A percentile compares a stretch with the other conserved stretches of the same genome.
Evolutionary conservation across 1,140 invertebrate species (phyloP).

Genomic region (Trichonephila clavipes): DNA sequence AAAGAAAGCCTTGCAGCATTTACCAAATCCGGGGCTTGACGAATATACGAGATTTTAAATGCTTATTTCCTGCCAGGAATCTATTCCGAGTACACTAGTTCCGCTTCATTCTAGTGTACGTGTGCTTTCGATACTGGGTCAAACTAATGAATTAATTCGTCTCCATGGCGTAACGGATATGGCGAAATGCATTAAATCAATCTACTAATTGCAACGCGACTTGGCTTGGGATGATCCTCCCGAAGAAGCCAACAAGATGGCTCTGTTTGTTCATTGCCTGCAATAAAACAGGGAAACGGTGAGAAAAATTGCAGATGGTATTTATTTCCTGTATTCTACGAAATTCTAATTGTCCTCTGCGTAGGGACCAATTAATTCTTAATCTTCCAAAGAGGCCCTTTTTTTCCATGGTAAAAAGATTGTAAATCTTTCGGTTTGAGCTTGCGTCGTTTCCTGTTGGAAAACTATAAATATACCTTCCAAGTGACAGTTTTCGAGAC

Average conservation of each 20-base stretch:
- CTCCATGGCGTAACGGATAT: conserved; percentile 45
- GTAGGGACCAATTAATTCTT: conserved; percentile 52
- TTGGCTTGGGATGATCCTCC: not conserved
- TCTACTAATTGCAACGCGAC: conserved; percentile 34
- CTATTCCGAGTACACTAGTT: conserved; percentile 33
- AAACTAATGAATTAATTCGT: conserved; percentile 69
- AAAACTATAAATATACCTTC: conserved; percentile 50
- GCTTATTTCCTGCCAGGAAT: conserved; percentile 46
- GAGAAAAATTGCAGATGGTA: conserved; percentile 36
- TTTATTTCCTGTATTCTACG: conserved; percentile 68
- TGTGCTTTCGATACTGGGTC: conserved; percentile 45
- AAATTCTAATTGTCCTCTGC: conserved; percentile 64
- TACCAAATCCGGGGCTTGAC: not conserved
- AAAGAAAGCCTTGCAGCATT: not conserved
- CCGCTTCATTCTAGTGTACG: conserved; percentile 14
- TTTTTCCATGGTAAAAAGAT: conserved; percentile 41
- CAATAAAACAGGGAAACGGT: conserved; percentile 48
- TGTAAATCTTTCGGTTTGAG: conserved; percentile 49
- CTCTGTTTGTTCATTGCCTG: not conserved
- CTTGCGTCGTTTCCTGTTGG: conserved; percentile 61
- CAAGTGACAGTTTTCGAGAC: conserved; percentile 12
- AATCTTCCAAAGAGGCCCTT: conserved; percentile 11
- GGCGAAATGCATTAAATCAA: conserved; percentile 68
- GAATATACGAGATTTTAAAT: conserved; percentile 65
- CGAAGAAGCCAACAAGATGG: not conserved